These are phyloP conservation scores for Chromoteleia sp. DNA, from an alignment of 2,888 invertebrate species.

Conservation along the genomic window DNA sequence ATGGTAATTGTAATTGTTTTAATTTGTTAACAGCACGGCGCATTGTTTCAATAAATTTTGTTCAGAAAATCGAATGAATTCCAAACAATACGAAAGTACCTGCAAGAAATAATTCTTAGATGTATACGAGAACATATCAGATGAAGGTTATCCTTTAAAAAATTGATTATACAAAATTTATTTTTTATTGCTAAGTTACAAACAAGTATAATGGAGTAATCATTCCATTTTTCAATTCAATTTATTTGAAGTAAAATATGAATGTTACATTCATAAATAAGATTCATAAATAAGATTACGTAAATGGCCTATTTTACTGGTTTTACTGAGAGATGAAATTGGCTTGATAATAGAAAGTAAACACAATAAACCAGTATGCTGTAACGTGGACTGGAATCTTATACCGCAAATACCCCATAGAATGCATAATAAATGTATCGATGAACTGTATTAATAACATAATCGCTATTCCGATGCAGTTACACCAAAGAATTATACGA, in stretches of 20 bases:
- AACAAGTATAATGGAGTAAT: not conserved
- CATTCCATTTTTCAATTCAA: not conserved
- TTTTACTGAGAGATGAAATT: slow-evolving; percentile 10
- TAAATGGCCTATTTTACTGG: not conserved
- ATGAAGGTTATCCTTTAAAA: slow-evolving; percentile 2
- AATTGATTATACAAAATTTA: not conserved
- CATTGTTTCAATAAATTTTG: slow-evolving; percentile 40
- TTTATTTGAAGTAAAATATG: not conserved
- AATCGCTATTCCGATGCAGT: slow-evolving; percentile 86
- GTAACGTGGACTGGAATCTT: slow-evolving; percentile 56
- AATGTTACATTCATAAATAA: not conserved
- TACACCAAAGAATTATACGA: slow-evolving; percentile 81
- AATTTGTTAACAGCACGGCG: slow-evolving; percentile 40
- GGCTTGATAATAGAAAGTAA: slow-evolving; percentile 10
- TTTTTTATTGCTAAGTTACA: not conserved
- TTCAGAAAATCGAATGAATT: slow-evolving; percentile 33
- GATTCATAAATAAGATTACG: not conserved
- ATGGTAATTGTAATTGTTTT: slow-evolving; percentile 32
- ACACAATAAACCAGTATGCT: slow-evolving; percentile 8
- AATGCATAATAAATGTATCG: slow-evolving; percentile 67
- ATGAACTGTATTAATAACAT: slow-evolving; percentile 77
- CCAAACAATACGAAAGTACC: slow-evolving; percentile 59
- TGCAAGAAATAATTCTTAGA: slow-evolving; percentile 43
- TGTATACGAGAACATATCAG: slow-evolving; percentile 32
- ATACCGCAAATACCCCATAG: slow-evolving; percentile 78